Conservation (phyloP, 2,113 vertebrate genomes). For the Capreolus pygargus region DNA sequence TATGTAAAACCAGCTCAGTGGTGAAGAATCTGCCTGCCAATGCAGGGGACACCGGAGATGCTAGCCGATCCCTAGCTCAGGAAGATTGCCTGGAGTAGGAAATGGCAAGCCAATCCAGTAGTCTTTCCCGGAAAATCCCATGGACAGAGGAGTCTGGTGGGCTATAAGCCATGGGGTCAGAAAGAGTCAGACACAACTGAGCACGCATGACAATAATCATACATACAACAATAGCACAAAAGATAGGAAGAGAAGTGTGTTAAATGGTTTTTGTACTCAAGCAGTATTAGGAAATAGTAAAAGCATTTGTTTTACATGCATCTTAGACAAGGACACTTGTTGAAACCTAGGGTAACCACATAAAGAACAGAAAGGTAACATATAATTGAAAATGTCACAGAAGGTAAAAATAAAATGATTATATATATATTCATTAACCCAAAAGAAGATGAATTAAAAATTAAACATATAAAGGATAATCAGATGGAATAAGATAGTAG, state of each 20-base stretch:
- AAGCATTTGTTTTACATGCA: neutral
- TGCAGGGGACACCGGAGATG: neutral
- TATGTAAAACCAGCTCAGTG: neutral
- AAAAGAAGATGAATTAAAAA: neutral
- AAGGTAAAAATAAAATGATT: neutral
- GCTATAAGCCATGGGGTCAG: neutral
- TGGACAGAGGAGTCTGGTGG: neutral
- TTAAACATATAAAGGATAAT: neutral
- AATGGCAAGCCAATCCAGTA: neutral
- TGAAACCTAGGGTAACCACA: neutral
- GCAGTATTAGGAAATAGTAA: neutral
- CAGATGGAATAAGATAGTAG: neutral
- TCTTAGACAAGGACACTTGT: neutral
- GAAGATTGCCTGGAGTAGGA: neutral
- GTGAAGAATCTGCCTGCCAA: neutral
- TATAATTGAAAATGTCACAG: neutral
- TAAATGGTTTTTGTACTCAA: neutral
- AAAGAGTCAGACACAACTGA: neutral
- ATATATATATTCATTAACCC: neutral
- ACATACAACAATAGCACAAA: neutral
- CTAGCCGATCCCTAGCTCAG: neutral
- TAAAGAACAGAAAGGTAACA: neutral
- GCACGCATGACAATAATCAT: neutral
- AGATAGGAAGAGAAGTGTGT: neutral
- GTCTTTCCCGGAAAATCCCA: neutral